Evolutionary conservation across 2,888 invertebrate genomes (phyloP).

Genomic region (Heliconius ismenius): DNA sequence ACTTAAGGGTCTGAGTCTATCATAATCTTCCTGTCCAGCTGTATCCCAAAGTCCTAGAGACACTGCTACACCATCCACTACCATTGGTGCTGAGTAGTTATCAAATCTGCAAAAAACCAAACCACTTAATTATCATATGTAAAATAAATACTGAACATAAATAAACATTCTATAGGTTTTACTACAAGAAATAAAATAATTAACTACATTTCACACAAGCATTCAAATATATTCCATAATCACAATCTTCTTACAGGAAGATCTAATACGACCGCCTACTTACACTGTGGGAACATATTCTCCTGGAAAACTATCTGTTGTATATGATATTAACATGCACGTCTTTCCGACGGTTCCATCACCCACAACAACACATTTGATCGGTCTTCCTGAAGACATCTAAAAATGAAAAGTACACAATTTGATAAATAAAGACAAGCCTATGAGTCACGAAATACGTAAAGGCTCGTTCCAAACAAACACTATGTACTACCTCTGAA

Average conservation of each 20-base stretch:
- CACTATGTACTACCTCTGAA: conserved; percentile 34
- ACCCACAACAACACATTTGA: conserved; percentile 95
- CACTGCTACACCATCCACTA: conserved; percentile 98
- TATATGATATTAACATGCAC: conserved; percentile 96
- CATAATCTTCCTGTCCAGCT: conserved; percentile 98
- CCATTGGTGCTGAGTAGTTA: conserved; percentile 99
- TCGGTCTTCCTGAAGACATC: conserved; percentile 96
- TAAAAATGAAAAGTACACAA: conserved; percentile 56
- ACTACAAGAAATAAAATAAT: background rate
- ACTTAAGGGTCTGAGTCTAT: conserved; percentile 95
- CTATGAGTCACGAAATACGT: conserved; percentile 72
- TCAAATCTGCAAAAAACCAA: conserved; percentile 86
- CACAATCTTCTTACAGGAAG: background rate
- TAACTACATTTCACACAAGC: background rate
- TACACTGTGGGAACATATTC: conserved; percentile 98
- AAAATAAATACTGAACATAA: background rate
- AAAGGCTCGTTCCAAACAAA: conserved; percentile 50
- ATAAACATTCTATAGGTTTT: background rate
- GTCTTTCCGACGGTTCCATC: conserved; percentile 97
- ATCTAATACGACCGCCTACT: conserved; percentile 69
- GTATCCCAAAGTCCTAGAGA: conserved; percentile 99
- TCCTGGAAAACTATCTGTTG: conserved; percentile 95
- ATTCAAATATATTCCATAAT: background rate
- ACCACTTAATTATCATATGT: background rate
- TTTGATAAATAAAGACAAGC: conserved; percentile 65